Conservation (phyloP, 2,888 invertebrate species). For the Bursaphelenchus okinawaensis region DNA sequence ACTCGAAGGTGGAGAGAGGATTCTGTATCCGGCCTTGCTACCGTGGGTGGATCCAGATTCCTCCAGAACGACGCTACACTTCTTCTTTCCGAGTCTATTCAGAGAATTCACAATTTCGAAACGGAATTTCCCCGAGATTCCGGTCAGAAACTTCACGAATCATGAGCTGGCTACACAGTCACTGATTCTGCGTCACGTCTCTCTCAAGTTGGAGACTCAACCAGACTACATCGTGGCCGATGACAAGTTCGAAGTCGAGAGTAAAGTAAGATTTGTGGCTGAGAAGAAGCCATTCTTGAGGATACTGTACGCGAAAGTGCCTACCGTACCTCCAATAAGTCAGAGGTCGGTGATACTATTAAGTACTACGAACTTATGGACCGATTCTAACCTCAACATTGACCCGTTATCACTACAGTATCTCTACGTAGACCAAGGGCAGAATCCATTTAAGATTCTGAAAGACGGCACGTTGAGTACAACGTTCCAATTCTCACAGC, state of each 20-base stretch:
- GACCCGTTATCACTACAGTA: slow-evolving; percentile 6
- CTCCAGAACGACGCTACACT: slow-evolving; percentile 24
- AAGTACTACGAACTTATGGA: slow-evolving; percentile 9
- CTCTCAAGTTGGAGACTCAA: slow-evolving; percentile 15
- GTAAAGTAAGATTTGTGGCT: slow-evolving; percentile 25
- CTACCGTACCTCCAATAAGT: background rate
- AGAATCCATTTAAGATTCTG: slow-evolving; percentile 10
- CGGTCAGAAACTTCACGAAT: slow-evolving; percentile 30
- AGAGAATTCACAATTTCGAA: slow-evolving; percentile 32
- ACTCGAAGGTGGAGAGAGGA: slow-evolving; percentile 43
- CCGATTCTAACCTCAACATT: slow-evolving; percentile 22
- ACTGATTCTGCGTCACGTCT: slow-evolving; percentile 28
- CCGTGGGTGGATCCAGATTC: slow-evolving; percentile 48
- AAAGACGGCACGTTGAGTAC: background rate
- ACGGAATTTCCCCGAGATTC: slow-evolving; percentile 24
- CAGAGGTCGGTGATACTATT: slow-evolving; percentile 9
- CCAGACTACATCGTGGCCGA: slow-evolving; percentile 48
- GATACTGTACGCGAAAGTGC: slow-evolving; percentile 17
- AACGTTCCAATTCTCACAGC: slow-evolving; percentile 6
- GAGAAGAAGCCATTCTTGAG: slow-evolving; percentile 34
- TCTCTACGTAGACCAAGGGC: background rate
- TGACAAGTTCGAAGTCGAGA: slow-evolving; percentile 31
- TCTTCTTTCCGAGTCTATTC: slow-evolving; percentile 30
- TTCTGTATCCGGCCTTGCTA: slow-evolving; percentile 39
- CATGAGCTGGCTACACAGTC: slow-evolving; percentile 17